phyloP scores from a whole-genome alignment of 1,140 invertebrate genomes.

The Spodoptera frugiperda region DNA sequence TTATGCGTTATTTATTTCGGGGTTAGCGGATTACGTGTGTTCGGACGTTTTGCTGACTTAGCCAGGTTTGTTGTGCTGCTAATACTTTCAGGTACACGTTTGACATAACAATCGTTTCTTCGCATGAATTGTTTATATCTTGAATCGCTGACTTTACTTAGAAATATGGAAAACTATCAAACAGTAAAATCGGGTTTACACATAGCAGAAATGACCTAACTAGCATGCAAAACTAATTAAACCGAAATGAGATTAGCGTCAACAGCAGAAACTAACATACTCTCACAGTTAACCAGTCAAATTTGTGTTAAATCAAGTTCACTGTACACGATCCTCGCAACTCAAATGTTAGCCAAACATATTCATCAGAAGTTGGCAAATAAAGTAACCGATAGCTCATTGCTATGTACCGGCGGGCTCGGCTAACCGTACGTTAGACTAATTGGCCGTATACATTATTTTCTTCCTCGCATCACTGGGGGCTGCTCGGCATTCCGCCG shows the following conservation, averaged over 20 bases:
- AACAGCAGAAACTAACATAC: too few relatives aligned
- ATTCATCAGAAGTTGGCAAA: slow-evolving; percentile 26
- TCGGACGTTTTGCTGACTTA: slow-evolving; percentile 39
- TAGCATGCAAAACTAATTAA: too few relatives aligned
- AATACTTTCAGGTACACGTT: slow-evolving; percentile 18
- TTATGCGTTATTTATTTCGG: slow-evolving; percentile 47
- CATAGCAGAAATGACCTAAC: too few relatives aligned
- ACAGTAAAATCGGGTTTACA: too few relatives aligned
- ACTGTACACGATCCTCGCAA: background rate
- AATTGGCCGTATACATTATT: slow-evolving; percentile 45
- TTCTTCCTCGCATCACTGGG: slow-evolving; percentile 15
- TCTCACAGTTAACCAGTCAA: too few relatives aligned
- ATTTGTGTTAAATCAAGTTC: background rate
- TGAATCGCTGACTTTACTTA: background rate
- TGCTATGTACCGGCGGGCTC: slow-evolving; percentile 29
- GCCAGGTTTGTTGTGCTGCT: slow-evolving; percentile 14
- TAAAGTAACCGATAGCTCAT: slow-evolving; percentile 33
- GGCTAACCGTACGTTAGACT: slow-evolving; percentile 46
- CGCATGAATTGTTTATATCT: too few relatives aligned
- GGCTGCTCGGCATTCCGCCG: slow-evolving; percentile 18
- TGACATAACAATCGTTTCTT: background rate
- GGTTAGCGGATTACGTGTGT: slow-evolving; percentile 43
- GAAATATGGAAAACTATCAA: too few relatives aligned
- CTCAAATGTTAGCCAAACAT: background rate
- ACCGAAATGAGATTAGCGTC: too few relatives aligned